Evolutionary conservation across 2,888 invertebrate species (phyloP).

Genomic region (Drosophila siamana): DNA sequence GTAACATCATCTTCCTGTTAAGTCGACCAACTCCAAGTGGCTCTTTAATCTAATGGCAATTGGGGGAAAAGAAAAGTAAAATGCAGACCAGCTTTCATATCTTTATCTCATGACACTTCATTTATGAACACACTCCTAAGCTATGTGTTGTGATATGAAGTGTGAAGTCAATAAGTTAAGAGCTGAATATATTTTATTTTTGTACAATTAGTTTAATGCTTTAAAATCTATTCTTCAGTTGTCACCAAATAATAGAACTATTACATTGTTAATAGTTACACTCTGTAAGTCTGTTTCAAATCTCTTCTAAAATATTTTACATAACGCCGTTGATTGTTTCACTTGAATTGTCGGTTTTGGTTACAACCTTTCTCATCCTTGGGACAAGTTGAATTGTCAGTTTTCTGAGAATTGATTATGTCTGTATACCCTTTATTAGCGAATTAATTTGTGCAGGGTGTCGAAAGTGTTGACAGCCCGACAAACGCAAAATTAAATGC

Average conservation of each 20-base stretch:
- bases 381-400: neutral
- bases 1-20: slow-evolving; percentile 17
- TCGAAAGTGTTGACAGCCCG: slow-evolving; percentile 61
- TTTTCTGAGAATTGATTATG: neutral
- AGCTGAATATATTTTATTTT: too few species aligned
- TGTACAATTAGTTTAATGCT: too few species aligned
- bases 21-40: slow-evolving; percentile 20
- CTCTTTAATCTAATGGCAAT: slow-evolving; percentile 23
- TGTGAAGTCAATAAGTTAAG: neutral
- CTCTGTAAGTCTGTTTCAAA: too few species aligned
- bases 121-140: neutral
- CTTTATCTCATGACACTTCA: slow-evolving; percentile 6
- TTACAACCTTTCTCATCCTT: neutral
- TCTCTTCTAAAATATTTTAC: too few species aligned
- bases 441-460: slow-evolving; percentile 5
- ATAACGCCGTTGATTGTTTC: too few species aligned
- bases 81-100: neutral
- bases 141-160: neutral
- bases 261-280: too few species aligned
- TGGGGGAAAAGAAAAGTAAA: slow-evolving; percentile 5
- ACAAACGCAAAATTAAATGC: slow-evolving; percentile 70
- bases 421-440: neutral
- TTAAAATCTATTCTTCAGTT: too few species aligned
- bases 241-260: too few species aligned
- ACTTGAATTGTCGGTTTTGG: too few species aligned